phyloP scores from a whole-genome alignment of 2,113 vertebrate genomes.

The Lycaon pictus region DNA sequence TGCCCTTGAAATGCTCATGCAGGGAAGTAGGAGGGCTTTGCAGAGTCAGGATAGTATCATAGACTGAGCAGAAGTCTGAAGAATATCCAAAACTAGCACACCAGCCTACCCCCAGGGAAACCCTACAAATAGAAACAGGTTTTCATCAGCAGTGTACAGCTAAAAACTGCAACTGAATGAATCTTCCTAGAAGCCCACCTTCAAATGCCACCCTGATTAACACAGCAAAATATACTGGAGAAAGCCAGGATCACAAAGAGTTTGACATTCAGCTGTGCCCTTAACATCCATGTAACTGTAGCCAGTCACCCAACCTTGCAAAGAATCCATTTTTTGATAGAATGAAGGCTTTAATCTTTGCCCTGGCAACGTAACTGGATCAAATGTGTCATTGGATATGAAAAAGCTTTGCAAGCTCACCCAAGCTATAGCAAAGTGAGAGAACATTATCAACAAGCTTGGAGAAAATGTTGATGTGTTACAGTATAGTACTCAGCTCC shows the following conservation, averaged over 20 bases:
- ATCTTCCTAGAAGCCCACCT: constrained; percentile 16
- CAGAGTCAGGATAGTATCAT: not conserved
- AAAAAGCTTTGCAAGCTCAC: not conserved
- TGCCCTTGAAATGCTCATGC: not conserved
- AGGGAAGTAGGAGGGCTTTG: not conserved
- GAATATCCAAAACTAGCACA: constrained; percentile 46
- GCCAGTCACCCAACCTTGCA: not conserved
- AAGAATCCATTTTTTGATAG: not conserved
- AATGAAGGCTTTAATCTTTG: not conserved
- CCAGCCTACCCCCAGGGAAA: not conserved
- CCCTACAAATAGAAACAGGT: constrained; percentile 54
- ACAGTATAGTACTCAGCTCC: not conserved
- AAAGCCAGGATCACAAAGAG: not conserved
- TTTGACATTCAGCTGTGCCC: not conserved
- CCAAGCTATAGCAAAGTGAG: not conserved
- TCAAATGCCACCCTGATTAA: not conserved
- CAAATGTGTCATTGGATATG: not conserved
- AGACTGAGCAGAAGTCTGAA: constrained; percentile 29
- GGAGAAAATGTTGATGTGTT: not conserved
- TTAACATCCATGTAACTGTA: not conserved
- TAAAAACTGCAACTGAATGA: not conserved
- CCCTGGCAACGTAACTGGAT: not conserved
- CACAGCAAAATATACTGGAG: not conserved
- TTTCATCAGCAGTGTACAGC: not conserved
- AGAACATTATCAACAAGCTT: not conserved